phyloP scores from a whole-genome alignment of 2,888 invertebrate species.

The Caenorhabditis becei region DNA sequence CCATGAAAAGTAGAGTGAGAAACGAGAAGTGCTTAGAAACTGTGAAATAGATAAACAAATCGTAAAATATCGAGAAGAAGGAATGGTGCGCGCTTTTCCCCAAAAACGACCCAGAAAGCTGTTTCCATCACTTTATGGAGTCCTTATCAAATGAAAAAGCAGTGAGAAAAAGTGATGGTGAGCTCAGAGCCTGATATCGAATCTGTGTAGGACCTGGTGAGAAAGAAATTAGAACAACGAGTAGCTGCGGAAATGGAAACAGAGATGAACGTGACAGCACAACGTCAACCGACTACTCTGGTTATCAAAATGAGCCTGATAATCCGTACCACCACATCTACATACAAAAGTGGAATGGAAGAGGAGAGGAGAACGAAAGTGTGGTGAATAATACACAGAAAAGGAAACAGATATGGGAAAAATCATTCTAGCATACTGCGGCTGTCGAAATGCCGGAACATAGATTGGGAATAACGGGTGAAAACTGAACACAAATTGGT shows the following conservation, averaged over 20 bases:
- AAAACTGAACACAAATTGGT: not conserved
- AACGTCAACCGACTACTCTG: slow-evolving; percentile 25
- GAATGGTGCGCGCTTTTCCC: not conserved
- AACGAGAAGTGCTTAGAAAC: slow-evolving; percentile 2
- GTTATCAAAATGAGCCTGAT: slow-evolving; percentile 53
- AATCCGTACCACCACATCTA: slow-evolving; percentile 38
- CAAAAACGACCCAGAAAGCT: not conserved
- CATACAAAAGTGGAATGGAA: slow-evolving; percentile 22
- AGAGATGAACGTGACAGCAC: slow-evolving; percentile 12
- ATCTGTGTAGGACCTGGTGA: not conserved
- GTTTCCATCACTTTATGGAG: not conserved
- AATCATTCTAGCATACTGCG: slow-evolving; percentile 7
- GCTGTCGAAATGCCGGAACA: not conserved
- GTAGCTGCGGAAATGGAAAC: slow-evolving; percentile 1
- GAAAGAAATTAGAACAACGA: slow-evolving; percentile 9
- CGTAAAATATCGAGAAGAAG: not conserved
- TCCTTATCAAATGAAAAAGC: slow-evolving; percentile 7
- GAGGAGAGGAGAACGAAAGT: slow-evolving; percentile 5
- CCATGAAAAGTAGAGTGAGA: not conserved
- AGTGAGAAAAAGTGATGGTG: not conserved
- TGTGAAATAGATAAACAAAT: slow-evolving; percentile 20
- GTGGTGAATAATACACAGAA: slow-evolving; percentile 6
- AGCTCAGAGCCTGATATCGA: not conserved
- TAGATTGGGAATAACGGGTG: not conserved
- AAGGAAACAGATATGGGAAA: slow-evolving; percentile 36